Evolutionary conservation across 2,888 invertebrate species (phyloP), one percentile per base, ranked within the genome.

Genomic region (Scaptomyza tumidula): DNA sequence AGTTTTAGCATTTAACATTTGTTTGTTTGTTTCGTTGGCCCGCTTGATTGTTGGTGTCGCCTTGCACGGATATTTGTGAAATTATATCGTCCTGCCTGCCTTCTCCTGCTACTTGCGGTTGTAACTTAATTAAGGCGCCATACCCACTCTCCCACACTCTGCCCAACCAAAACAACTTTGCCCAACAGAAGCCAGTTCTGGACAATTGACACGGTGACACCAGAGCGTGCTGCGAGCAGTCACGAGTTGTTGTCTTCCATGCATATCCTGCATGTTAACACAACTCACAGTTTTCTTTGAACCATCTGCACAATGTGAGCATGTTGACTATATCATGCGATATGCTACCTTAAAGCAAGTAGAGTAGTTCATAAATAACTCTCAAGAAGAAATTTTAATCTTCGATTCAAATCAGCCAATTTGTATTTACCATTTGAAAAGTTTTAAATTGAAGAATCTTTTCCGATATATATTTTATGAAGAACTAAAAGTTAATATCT

Each of bases 41-140:
- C 69, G 75, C 55, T 39, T 80, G 75, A 80, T 88, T 33, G 33
- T 64, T 76, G 88, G 85, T 88, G 87, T 84, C 81, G 85, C 71
- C 84, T 86, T 84, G 79, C 88, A 85, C 87, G 84, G 78, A 88
- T 86, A 86, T 86, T 86, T 78, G 76, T 80, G 86, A 86, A 84
- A 88, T 80, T 71, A 78, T 88, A 86, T 86, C 83, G 80, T 73
- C 69, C 63, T 65, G 50, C 60, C 48, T 37, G 6, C 29, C 7
- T 29, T 7, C 33, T 35, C 6, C 41, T 46, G 19, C 54, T 37
- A 45, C 71, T 58, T 52, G 69, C 48, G 65, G 75, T 66, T 78
- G 79, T 79, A 79, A 88, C 85, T 88, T 85, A 85, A 85, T 85
- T 85, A 85, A 86, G 71, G 70, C 41, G 46, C 19, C 53, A 31